Evolutionary conservation across 1,140 invertebrate genomes (phyloP), one percentile per base, ranked within the genome.

Genomic region (Drosophila insularis): DNA sequence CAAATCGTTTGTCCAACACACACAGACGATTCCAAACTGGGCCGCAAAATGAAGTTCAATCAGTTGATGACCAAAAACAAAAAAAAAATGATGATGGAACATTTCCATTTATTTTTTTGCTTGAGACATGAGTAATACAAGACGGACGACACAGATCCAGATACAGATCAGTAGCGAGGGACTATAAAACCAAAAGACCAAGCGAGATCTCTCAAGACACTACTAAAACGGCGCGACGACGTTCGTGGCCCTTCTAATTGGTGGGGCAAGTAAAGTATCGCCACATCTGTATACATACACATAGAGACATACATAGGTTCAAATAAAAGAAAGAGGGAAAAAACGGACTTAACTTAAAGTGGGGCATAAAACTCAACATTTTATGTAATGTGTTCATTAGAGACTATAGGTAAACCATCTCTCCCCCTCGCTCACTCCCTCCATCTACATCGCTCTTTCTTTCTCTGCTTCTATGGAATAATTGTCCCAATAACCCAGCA

Each of bases 331-430:
- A 46, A 27, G 17, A 71, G 5, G 43, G 1, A 53, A 63, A 61
- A 68, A 62, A 54, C 46, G 39, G 55, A 63, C 67, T 40, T 32
- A 54, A 54, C 77, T 65, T 66, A 50, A 78, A 89, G 79, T 82
- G 75, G 82, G 69, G 69, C 84, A 87, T 87, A 89, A 87, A 87
- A 87, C 66, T 62, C 70, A 82, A 87, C 69, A 71, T 87, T 87
- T 89, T 89, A 87, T 87, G 84, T 87, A 87, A 87, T 87, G 84
- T 87, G 84, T 87, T 87, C 82, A 89, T 87, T 87, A 89, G 82
- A 87, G 75, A 68, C 58, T 53, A 76, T 68, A 58, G 43, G 17
- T 21, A 27, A 37, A 46, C 56, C 21, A 55, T 61, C 32, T 62
- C 37, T 56, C 32, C 35, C 23, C 58, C 23, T 40, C 39, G 39